Conservation (phyloP, 1,140 invertebrate species). For the Rhagoletis zephyria region DNA sequence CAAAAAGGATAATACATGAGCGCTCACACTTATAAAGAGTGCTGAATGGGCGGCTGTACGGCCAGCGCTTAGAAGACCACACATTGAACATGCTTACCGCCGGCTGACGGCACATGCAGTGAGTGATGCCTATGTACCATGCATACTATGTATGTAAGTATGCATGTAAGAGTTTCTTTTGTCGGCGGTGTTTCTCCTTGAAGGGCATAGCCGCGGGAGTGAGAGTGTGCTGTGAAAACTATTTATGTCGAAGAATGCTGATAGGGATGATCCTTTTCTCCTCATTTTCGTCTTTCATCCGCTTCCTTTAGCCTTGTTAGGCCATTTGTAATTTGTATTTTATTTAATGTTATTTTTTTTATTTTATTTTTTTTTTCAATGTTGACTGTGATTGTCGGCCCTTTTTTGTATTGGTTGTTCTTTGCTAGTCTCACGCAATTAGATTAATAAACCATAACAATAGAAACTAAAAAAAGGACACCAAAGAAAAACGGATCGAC, state of each 20-base stretch:
- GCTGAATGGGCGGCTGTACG: background rate
- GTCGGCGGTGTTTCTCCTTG: background rate
- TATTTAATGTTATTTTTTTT: background rate
- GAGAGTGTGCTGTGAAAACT: conserved; percentile 47
- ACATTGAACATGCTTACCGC: background rate
- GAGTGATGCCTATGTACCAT: background rate
- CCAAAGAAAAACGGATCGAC: background rate
- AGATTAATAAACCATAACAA: conserved; percentile 52
- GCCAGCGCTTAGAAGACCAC: conserved; percentile 36
- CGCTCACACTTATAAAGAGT: background rate
- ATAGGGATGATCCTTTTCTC: conserved; percentile 39
- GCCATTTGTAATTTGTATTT: background rate
- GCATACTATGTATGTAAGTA: background rate
- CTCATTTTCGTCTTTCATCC: background rate
- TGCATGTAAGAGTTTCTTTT: background rate
- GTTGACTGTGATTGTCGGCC: background rate
- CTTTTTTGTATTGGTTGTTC: conserved; percentile 2
- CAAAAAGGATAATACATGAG: conserved; percentile 36
- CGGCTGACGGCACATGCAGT: background rate
- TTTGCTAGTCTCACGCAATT: conserved; percentile 24
- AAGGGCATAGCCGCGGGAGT: conserved; percentile 12
- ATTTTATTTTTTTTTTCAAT: background rate
- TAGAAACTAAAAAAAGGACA: conserved; percentile 14
- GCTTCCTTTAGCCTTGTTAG: background rate
- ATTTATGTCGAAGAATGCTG: background rate